Conservation (phyloP, 2,113 vertebrate species). For the Albula goreensis region DNA sequence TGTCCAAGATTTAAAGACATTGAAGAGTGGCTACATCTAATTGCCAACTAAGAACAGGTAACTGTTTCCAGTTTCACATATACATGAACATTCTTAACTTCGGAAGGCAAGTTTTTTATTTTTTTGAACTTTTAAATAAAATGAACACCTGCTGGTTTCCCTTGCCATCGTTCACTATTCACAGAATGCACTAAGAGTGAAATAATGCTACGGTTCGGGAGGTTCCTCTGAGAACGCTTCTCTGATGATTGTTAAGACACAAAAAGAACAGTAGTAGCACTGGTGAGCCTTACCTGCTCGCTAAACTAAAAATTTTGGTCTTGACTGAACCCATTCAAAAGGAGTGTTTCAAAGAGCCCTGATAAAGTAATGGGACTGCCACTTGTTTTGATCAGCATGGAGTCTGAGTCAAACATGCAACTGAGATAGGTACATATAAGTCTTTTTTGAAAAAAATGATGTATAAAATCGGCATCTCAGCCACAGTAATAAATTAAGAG, state of each 20-base stretch:
- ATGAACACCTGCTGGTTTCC: constrained; percentile 1
- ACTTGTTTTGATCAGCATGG: neutral
- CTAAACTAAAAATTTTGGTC: neutral
- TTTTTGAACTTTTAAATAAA: neutral
- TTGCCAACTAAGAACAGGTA: constrained; percentile 28
- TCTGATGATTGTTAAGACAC: constrained; percentile 15
- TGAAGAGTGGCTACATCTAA: constrained; percentile 32
- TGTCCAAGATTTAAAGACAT: constrained; percentile 34
- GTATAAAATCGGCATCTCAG: neutral
- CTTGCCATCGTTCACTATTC: constrained; percentile 16
- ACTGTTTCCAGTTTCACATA: constrained; percentile 37
- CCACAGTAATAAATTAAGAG: neutral
- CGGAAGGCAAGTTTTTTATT: constrained; percentile 21
- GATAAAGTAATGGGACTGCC: neutral
- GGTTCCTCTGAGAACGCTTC: constrained; percentile 16
- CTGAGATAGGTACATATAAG: neutral
- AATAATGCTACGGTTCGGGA: constrained; percentile 13
- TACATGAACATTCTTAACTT: constrained; percentile 47
- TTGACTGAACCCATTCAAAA: neutral
- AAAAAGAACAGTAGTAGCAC: constrained; percentile 9
- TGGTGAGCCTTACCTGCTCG: neutral
- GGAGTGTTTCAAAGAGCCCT: neutral
- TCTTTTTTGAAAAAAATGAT: too few species aligned
- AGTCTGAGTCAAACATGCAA: neutral
- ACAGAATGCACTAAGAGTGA: constrained; percentile 10